Evolutionary conservation across 2,888 invertebrate species (phyloP).

Genomic region (Dorcus hopei): DNA sequence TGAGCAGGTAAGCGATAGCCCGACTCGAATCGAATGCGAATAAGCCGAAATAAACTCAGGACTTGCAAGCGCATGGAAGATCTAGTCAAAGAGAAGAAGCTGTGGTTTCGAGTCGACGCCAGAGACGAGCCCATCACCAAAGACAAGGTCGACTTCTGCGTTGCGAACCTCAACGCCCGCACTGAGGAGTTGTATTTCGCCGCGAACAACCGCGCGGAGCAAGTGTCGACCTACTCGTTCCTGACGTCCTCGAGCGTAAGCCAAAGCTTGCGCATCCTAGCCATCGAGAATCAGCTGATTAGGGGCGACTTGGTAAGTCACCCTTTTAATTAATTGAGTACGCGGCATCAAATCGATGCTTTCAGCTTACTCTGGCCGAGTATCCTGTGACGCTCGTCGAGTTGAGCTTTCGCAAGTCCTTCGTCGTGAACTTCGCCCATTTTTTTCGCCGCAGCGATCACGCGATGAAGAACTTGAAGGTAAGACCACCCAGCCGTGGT

Average conservation of each 20-base stretch:
- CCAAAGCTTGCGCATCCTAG: slow-evolving; percentile 37
- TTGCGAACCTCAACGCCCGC: slow-evolving; percentile 32
- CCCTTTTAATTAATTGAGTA: neutral
- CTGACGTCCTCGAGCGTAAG: slow-evolving; percentile 9
- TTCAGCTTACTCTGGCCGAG: slow-evolving; percentile 60
- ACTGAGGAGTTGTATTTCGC: slow-evolving; percentile 26
- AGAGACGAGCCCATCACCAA: slow-evolving; percentile 33
- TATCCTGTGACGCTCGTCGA: slow-evolving; percentile 64
- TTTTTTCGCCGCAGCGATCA: slow-evolving; percentile 36
- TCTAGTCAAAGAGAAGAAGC: slow-evolving; percentile 34
- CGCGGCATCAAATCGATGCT: slow-evolving; percentile 20
- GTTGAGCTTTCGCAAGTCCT: slow-evolving; percentile 56
- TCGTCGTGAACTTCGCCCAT: slow-evolving; percentile 30
- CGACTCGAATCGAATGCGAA: neutral
- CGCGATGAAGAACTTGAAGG: slow-evolving; percentile 22
- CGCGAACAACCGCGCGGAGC: slow-evolving; percentile 11
- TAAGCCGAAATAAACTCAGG: slow-evolving; percentile 18
- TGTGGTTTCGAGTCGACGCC: slow-evolving; percentile 41
- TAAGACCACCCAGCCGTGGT: neutral
- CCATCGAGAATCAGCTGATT: slow-evolving; percentile 41
- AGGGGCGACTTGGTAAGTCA: slow-evolving; percentile 33
- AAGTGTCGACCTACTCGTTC: slow-evolving; percentile 14
- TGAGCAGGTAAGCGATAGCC: slow-evolving; percentile 35
- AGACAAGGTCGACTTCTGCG: slow-evolving; percentile 36
- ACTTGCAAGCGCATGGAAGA: slow-evolving; percentile 34